These are phyloP conservation scores for Danaus chrysippus DNA, from an alignment of 2,888 invertebrate genomes.

Conservation along the genomic window DNA sequence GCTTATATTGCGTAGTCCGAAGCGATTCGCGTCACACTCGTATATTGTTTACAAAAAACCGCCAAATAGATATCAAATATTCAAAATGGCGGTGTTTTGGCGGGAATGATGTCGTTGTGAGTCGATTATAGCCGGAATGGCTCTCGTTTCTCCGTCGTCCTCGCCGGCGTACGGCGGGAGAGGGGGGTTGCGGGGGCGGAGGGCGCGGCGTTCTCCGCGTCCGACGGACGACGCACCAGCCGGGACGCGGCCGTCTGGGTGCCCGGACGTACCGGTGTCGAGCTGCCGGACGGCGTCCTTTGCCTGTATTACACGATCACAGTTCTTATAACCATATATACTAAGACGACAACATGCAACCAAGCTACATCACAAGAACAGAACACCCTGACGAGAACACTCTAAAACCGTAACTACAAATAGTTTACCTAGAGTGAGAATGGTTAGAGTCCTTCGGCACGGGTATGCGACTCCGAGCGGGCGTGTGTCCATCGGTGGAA, in stretches of 20 bases:
- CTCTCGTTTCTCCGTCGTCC: slow-evolving; percentile 80
- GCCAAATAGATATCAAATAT: slow-evolving; percentile 23
- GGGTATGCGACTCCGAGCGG: slow-evolving; percentile 73
- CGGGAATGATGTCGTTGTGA: slow-evolving; percentile 27
- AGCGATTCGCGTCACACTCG: slow-evolving; percentile 49
- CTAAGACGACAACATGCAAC: slow-evolving; percentile 26
- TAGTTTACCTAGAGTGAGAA: slow-evolving; percentile 71
- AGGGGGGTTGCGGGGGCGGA: slow-evolving; percentile 63
- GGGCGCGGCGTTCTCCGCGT: slow-evolving; percentile 81
- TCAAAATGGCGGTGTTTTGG: slow-evolving; percentile 30
- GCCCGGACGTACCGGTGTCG: slow-evolving; percentile 83
- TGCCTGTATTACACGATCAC: slow-evolving; percentile 69
- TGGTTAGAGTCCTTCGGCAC: slow-evolving; percentile 75
- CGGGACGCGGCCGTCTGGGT: slow-evolving; percentile 81
- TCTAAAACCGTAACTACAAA: slow-evolving; percentile 37
- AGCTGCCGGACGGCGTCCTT: slow-evolving; percentile 87
- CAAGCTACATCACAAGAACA: slow-evolving; percentile 31
- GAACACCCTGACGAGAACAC: slow-evolving; percentile 23
- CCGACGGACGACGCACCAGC: slow-evolving; percentile 82
- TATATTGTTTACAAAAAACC: slow-evolving; percentile 22
- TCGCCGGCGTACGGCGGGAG: slow-evolving; percentile 61
- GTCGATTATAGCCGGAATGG: slow-evolving; percentile 85
- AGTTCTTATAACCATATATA: background rate
- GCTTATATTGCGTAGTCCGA: slow-evolving; percentile 38
- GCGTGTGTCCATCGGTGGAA: slow-evolving; percentile 73